Evolutionary conservation across 2,113 vertebrate species (phyloP), one percentile per base, ranked within the genome.

Genomic region (Equus quagga): DNA sequence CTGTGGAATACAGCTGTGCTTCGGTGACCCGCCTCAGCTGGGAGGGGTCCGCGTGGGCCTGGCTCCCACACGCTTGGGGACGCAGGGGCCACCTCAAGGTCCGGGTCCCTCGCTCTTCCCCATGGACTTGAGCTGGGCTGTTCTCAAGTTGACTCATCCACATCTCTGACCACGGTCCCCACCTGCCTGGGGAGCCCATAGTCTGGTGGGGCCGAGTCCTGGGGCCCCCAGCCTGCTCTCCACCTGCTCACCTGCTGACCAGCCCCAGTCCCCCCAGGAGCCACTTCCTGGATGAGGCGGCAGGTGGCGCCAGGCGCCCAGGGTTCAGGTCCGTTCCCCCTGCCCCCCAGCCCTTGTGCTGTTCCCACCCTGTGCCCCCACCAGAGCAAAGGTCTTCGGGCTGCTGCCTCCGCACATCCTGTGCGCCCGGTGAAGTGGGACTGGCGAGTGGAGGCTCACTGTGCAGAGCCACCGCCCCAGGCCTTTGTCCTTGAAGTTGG

Each of bases 261-360:
- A 2, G 31, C 9, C 19, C 58, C 0, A 31, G 6, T 10, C 1
- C 11, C 10, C 1, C 60, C 65, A 1, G 72, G 18, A 54, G 36
- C 17, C 64, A 5, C 62, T 70, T 26, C 79, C 69, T 9, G 10
- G 49, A 7, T 0, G 15, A 0, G 41, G 9, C 87, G 85, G 97
- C 78, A 91, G 91, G 65, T 67, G 93, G 84, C 54, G 33, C 67
- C 67, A 79, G n/a, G 41, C 6, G 6, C 14, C 73, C 19, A 23
- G 69, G 60, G 19, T 56, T 70, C 33, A 0, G 21, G 41, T 2
- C 46, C 19, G 9, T 6, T 8, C 21, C 15, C n/a, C n/a, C 0
- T 0, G 4, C 31, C 26, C 18, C 41, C 2, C n/a, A 0, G 49
- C 58, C 44, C 8, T 36, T n/a, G 19, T 65, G 9, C n/a, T 2